Base-by-base conservation (phyloP, 2,888 invertebrate genomes). In the Dasysyrphus tricinctus region DNA sequence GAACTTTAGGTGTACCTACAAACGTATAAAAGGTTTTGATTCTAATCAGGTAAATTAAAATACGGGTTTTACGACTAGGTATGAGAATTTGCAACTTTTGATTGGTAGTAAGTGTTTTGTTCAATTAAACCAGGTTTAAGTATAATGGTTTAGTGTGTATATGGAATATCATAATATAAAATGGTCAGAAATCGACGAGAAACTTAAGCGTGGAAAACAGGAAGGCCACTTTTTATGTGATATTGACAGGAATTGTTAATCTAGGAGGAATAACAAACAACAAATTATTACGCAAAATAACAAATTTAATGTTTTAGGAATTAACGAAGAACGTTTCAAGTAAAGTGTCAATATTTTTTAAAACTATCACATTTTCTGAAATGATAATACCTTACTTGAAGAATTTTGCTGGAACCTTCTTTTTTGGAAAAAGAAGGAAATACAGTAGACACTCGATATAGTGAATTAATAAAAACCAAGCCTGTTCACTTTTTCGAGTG, bases 11-110 rank as follows among this genome's bases (percentile, higher is more conserved):
- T 51, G n/a, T 24, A 7, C 2, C 3, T 54, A 11, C 3, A 11
- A 19, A 11, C 0, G 1, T 24, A n/a, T n/a, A n/a, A 29, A 12
- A 5, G 14, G 14, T 54, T 32, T 54, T 54, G 54, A 54, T n/a
- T 54, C 32, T 34, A 49, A 34, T 49, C 34, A 34, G 14, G 67
- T 49, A 67, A 49, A 67, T 19, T 49, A 67, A 67, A 49, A 49
- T 67, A 34, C 19, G 37, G 47, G 19, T 34, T 67, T 67, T 67
- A 49, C 49, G 34, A 19, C n/a, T n/a, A n/a, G n/a, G 24, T 3
- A 24, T 19, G 1, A 24, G 19, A 9, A 5, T 34, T 67, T 34
- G n/a, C 11, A 14, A 14, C 29, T 49, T 47, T 49, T 65, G 32
- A 65, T 44, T 49, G 19, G 49, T 16, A 49, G 19, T 49, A 49